Evolutionary conservation across 2,113 vertebrate genomes (phyloP).

Genomic region (Epinephelus moara): DNA sequence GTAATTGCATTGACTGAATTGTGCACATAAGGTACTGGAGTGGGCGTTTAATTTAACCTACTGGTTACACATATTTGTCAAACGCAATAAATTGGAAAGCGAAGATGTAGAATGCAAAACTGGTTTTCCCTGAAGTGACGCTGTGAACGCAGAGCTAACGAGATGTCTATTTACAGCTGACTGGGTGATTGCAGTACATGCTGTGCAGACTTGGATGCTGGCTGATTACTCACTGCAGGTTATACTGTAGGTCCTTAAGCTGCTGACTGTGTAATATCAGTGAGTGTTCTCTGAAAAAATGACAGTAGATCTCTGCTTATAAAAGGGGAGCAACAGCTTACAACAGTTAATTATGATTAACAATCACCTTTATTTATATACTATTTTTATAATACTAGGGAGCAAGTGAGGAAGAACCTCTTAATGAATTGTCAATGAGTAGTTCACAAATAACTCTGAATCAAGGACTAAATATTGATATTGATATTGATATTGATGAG

Average conservation of each 20-base stretch:
- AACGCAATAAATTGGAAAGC: slow-evolving; percentile 6
- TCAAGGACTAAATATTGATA: too few species aligned
- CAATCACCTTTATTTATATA: too few species aligned
- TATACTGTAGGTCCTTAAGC: slow-evolving; percentile 32
- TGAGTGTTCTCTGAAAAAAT: slow-evolving; percentile 23
- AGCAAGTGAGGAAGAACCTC: too few species aligned
- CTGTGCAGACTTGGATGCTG: neutral
- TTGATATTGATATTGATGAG: too few species aligned
- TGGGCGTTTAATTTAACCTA: neutral
- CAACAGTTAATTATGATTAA: neutral
- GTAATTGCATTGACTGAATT: neutral
- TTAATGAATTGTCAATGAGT: too few species aligned
- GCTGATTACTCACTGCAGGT: slow-evolving; percentile 47
- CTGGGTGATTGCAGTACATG: slow-evolving; percentile 1
- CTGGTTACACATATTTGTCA: slow-evolving; percentile 2
- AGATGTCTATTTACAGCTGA: slow-evolving; percentile 64
- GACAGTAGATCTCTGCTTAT: slow-evolving; percentile 11
- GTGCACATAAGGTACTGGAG: neutral
- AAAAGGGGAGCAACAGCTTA: slow-evolving; percentile 1
- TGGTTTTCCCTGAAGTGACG: slow-evolving; percentile 37
- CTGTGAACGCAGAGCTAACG: slow-evolving; percentile 45
- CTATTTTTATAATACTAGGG: too few species aligned
- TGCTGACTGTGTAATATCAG: slow-evolving; percentile 27
- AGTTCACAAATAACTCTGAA: too few species aligned
- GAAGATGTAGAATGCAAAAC: neutral